Base-by-base conservation (phyloP, 2,797 vertebrate genomes). In the Adrianichthys oophorus region DNA sequence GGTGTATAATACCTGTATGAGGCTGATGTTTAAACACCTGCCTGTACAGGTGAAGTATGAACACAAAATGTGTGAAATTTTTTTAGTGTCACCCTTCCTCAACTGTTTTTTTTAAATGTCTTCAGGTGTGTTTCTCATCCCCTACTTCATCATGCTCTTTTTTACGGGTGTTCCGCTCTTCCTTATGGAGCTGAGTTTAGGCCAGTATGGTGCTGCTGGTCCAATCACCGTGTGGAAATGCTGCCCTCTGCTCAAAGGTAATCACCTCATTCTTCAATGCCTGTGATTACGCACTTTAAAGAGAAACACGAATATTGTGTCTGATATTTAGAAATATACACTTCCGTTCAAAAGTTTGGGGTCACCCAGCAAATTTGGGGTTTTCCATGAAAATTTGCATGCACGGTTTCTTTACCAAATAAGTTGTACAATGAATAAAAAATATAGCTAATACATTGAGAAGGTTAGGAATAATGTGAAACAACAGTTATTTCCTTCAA, bases 161-260 rank as follows among this genome's bases (percentile, higher is more conserved):
- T 56, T 94, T 45, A 85, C 78, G 1, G 94, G 94, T 0, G 89
- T 95, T 21, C 93, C 94, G 0, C 92, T 95, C 48, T 94, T 95
- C 80, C 92, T 95, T 54, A 94, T 95, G 94, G 94, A 95, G 90
- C 89, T 95, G 59, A 94, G 93, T 67, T 80, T 95, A 37, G 94
- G 94, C 19, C 94, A 95, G 77, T 94, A 93, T 0, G 91, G 94
- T 32, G 92, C 92, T 0, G 85, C 91, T 0, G 94, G 93, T 0
- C 92, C 93, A 32, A 89, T 95, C 84, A 87, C 89, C 0, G 92
- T 95, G 70, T 95, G 94, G 94, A 95, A 94, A 68, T 94, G 94
- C 78, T 95, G 94, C 73, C 94, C 94, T 0, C 85, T 95, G 16
- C 91, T 95, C 46, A 94, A 92, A 94, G 93, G 94, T 95, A 83